These are phyloP conservation scores for Macrophya alboannulata DNA, from an alignment of 2,888 invertebrate genomes.

Conservation along the genomic window DNA sequence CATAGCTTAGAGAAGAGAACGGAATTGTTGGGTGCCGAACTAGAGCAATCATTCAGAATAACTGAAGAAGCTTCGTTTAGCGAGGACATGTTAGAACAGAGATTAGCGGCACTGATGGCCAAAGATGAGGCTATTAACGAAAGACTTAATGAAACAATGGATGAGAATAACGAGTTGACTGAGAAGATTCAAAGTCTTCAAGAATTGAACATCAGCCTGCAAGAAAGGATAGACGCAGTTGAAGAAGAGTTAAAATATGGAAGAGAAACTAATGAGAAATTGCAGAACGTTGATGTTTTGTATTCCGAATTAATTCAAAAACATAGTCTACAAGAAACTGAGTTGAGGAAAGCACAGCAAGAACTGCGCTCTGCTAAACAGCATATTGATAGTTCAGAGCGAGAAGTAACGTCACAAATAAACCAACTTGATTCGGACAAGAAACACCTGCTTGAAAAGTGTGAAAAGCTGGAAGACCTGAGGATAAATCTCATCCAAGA, in stretches of 20 bases:
- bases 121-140: slow-evolving; percentile 84
- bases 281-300: slow-evolving; percentile 63
- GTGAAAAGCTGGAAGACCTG: slow-evolving; percentile 71
- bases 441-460: slow-evolving; percentile 73
- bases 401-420: slow-evolving; percentile 80
- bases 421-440: slow-evolving; percentile 75
- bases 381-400: slow-evolving; percentile 81
- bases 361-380: slow-evolving; percentile 79
- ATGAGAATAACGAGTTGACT: slow-evolving; percentile 81
- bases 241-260: slow-evolving; percentile 69
- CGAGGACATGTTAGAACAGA: slow-evolving; percentile 85
- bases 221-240: slow-evolving; percentile 75
- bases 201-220: slow-evolving; percentile 79
- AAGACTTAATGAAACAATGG: slow-evolving; percentile 83
- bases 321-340: slow-evolving; percentile 76
- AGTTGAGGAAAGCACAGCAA: slow-evolving; percentile 79
- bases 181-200: slow-evolving; percentile 82
- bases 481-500: slow-evolving; percentile 73
- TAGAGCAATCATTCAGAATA: slow-evolving; percentile 83
- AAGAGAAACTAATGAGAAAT: slow-evolving; percentile 62
- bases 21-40: slow-evolving; percentile 83
- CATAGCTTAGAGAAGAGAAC: slow-evolving; percentile 84
- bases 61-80: slow-evolving; percentile 84
- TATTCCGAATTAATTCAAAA: slow-evolving; percentile 62
- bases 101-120: slow-evolving; percentile 84